These are phyloP conservation scores for Cerastoderma edule DNA, from an alignment of 2,888 invertebrate species.

Conservation along the genomic window DNA sequence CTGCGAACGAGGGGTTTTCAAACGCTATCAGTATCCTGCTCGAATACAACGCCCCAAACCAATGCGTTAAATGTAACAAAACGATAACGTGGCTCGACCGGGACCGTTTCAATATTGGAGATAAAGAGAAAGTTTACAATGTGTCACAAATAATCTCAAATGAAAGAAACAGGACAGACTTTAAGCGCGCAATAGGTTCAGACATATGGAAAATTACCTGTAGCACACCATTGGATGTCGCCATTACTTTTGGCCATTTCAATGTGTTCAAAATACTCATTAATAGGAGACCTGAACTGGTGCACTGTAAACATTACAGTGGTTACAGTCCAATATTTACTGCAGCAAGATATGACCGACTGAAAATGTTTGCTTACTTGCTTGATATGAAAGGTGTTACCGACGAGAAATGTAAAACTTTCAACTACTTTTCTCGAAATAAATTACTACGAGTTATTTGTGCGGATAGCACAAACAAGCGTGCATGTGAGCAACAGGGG, in stretches of 20 bases:
- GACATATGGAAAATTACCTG: constrained; percentile 6
- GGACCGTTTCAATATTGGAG: not conserved
- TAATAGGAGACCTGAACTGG: not conserved
- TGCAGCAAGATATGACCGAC: not conserved
- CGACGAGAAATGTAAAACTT: not conserved
- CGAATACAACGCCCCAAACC: not conserved
- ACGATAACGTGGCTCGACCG: not conserved
- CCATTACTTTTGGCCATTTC: not conserved
- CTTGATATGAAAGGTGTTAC: not conserved
- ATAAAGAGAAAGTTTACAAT: not conserved
- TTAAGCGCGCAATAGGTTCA: not conserved
- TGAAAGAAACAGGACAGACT: not conserved
- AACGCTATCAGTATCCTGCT: not conserved
- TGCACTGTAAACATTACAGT: not conserved
- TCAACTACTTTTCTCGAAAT: not conserved
- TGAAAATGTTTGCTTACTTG: not conserved
- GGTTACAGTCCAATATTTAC: not conserved
- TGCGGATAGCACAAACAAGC: not conserved
- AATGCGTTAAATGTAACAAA: not conserved
- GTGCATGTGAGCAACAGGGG: not conserved
- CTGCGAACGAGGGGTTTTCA: not conserved
- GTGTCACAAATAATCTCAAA: not conserved
- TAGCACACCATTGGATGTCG: not conserved
- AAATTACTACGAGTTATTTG: not conserved
- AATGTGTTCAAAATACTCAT: not conserved